Evolutionary conservation across 2,888 invertebrate genomes (phyloP), one percentile per base, ranked within the genome.

Genomic region (Synanthedon formicaeformis): DNA sequence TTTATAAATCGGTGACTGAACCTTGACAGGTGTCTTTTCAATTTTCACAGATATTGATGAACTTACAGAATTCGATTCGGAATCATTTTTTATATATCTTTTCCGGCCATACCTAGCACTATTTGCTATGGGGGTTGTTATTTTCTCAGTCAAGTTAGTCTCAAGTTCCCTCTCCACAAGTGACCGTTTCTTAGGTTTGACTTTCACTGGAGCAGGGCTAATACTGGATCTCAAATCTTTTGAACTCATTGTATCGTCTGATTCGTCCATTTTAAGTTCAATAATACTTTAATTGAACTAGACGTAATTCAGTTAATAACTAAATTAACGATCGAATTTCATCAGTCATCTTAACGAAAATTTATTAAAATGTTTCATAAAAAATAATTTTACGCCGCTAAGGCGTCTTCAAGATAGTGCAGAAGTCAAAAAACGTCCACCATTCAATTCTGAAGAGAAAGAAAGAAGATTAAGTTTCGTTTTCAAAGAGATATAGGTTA

Each of bases 101-200:
- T 89, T 78, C 67, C 91, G 81, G 8, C 91, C 91, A 71, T 90
- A 91, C 12, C 91, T 88, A 34, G 75, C 88, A 45, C 60, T 58
- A 34, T 60, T 59, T 1, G 69, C 65, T 3, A 72, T 65, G 1
- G 85, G 84, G 8, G 82, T 80, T 49, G 82, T 86, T 5, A 83
- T 64, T 61, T 72, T 71, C 34, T 81, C 67, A 53, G 87, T 86
- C 62, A 88, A 64, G 58, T 65, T 83, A 1, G 85, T 87, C 59
- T 86, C 87, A 45, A 88, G 66, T 65, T 86, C 82, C 48, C 85
- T 73, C 62, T 86, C 86, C 53, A 87, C 74, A 50, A 81, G 58
- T 27, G 86, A 85, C 58, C 80, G 68, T 59, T 83, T 85, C 66
- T 81, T 87, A n/a, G 78, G 71, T 67, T 79, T 87, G 50, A 53